A percentile compares a stretch with the other conserved stretches of the same genome.
Evolutionary conservation across 2,888 invertebrate genomes (phyloP).

Genomic region (Formica aserva): DNA sequence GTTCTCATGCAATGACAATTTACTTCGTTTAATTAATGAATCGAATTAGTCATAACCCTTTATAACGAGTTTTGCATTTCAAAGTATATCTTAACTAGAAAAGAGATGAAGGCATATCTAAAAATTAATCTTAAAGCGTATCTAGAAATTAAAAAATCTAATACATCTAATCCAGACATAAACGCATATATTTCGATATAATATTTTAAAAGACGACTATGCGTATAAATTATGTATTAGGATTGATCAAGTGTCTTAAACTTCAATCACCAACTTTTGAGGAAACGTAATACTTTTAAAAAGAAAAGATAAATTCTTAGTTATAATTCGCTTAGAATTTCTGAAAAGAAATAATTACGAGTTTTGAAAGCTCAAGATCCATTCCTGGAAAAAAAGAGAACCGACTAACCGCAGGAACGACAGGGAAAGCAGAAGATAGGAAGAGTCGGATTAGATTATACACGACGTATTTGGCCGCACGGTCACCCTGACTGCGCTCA

Average conservation of each 20-base stretch:
- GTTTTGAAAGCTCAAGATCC: conserved; percentile 15
- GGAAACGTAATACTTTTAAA: not conserved
- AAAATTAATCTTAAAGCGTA: not conserved
- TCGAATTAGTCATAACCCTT: conserved; percentile 60
- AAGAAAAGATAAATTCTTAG: not conserved
- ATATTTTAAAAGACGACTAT: not conserved
- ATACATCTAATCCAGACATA: not conserved
- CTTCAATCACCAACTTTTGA: not conserved
- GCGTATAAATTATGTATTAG: not conserved
- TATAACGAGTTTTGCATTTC: conserved; percentile 58
- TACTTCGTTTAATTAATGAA: conserved; percentile 34
- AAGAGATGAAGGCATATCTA: not conserved
- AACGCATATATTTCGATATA: conserved; percentile 4
- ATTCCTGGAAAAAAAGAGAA: conserved; percentile 4
- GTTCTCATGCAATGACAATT: not conserved
- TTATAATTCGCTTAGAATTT: not conserved
- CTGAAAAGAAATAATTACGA: conserved; percentile 8
- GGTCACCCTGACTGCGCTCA: conserved; percentile 44
- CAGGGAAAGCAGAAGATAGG: conserved; percentile 41
- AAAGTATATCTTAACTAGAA: conserved; percentile 37
- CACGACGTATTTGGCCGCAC: conserved; percentile 48
- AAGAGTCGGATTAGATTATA: conserved; percentile 64
- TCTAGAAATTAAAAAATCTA: not conserved
- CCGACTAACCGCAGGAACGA: conserved; percentile 25
- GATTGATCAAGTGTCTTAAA: not conserved